A percentile compares a stretch with the other conserved stretches of the same genome.
These are phyloP conservation scores for Lipotes vexillifer DNA, from an alignment of 2,113 vertebrate species.

Conservation along the genomic window DNA sequence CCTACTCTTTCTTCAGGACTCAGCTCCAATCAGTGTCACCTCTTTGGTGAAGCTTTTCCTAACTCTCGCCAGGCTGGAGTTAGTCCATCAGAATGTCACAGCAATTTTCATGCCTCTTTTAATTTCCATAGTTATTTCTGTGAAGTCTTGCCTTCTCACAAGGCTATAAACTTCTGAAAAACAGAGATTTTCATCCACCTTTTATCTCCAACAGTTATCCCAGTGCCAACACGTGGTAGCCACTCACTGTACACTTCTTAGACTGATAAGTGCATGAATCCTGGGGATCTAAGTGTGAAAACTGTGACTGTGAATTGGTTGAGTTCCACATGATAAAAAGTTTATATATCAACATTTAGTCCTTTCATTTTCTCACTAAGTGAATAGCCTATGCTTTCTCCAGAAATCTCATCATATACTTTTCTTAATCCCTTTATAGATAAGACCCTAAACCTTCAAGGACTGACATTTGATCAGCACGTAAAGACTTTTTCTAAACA, in stretches of 20 bases:
- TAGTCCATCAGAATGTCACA: background rate
- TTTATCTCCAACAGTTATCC: background rate
- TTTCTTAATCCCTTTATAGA: background rate
- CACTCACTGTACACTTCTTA: background rate
- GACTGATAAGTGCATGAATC: background rate
- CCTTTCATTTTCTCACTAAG: background rate
- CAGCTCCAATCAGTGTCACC: background rate
- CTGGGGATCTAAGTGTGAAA: background rate
- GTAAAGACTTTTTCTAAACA: background rate
- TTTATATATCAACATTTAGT: background rate
- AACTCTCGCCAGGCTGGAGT: background rate
- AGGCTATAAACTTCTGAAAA: background rate
- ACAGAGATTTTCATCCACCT: background rate
- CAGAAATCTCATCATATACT: background rate
- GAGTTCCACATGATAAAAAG: background rate
- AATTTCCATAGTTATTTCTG: background rate
- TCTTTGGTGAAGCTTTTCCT: background rate
- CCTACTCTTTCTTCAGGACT: background rate
- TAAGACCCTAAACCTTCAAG: background rate
- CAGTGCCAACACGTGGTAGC: background rate
- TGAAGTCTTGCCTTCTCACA: background rate
- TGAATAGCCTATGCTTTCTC: background rate
- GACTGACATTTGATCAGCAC: background rate
- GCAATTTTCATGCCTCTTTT: background rate
- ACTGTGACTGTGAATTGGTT: background rate